A percentile compares a stretch with the other conserved stretches of the same genome.
phyloP scores from a whole-genome alignment of 2,888 invertebrate genomes.

The Tanytarsus gracilentus region DNA sequence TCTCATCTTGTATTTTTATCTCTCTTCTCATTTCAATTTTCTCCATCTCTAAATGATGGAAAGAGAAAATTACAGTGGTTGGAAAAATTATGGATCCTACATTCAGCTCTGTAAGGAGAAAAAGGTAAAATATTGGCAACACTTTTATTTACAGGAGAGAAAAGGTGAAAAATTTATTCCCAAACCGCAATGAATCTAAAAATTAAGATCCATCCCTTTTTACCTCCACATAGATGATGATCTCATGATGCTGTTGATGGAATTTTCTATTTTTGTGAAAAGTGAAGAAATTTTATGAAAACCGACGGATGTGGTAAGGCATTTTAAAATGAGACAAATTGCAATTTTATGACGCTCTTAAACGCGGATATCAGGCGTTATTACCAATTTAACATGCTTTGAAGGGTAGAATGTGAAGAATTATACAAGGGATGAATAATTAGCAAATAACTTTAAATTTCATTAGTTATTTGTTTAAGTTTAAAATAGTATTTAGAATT shows the following conservation, averaged over 20 bases:
- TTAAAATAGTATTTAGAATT: too few relatives aligned
- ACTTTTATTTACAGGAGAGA: background rate
- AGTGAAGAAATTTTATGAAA: too few relatives aligned
- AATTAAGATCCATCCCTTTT: slow-evolving; percentile 5
- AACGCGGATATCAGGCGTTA: too few relatives aligned
- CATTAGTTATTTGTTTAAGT: too few relatives aligned
- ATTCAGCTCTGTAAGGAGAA: background rate
- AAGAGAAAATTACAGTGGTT: background rate
- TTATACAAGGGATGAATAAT: too few relatives aligned
- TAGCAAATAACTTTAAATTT: too few relatives aligned
- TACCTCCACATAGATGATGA: too few relatives aligned
- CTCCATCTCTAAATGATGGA: background rate
- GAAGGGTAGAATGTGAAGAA: too few relatives aligned
- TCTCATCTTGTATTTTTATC: slow-evolving; percentile 1
- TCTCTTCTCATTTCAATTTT: slow-evolving; percentile 8
- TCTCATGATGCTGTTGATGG: too few relatives aligned
- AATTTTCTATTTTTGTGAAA: too few relatives aligned
- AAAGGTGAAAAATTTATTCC: background rate
- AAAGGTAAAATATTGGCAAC: background rate
- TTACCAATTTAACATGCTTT: too few relatives aligned
- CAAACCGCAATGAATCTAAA: background rate
- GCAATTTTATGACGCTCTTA: slow-evolving; percentile 9
- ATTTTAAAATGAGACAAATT: slow-evolving; percentile 2
- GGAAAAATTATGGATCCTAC: slow-evolving; percentile 11
- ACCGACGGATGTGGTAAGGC: too few relatives aligned